Evolutionary conservation across 2,797 vertebrate species (phyloP).

Genomic region (Danio jaintianensis): DNA sequence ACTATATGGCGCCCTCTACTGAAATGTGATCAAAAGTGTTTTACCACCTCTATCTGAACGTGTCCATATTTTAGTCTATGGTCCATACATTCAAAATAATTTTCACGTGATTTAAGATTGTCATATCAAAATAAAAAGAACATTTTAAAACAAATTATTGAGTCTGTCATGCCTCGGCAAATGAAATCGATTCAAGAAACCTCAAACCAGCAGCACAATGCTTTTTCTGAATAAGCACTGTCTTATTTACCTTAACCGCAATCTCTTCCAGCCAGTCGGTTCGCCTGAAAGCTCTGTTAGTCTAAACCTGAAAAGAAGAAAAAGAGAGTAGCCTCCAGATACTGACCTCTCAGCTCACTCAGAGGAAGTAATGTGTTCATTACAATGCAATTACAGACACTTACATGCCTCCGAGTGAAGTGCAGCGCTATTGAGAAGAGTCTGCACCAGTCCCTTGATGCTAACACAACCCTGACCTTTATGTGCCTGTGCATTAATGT

Average conservation of each 20-base stretch:
- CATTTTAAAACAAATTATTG: neutral
- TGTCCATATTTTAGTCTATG: neutral
- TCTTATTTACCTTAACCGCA: slow-evolving; percentile 1
- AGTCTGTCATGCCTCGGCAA: neutral
- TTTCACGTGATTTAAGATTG: neutral
- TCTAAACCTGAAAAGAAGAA: slow-evolving; percentile 25
- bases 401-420: slow-evolving; percentile 74
- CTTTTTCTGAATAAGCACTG: neutral
- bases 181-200: neutral
- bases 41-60: slow-evolving; percentile 5
- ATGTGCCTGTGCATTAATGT: slow-evolving; percentile 34
- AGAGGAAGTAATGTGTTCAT: slow-evolving; percentile 80
- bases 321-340: slow-evolving; percentile 60
- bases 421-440: slow-evolving; percentile 60
- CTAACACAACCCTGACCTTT: slow-evolving; percentile 58
- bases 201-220: neutral
- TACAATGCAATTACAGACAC: slow-evolving; percentile 80
- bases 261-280: slow-evolving; percentile 1
- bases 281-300: slow-evolving; percentile 18
- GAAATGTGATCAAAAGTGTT: slow-evolving; percentile 10
- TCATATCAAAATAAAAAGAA: neutral
- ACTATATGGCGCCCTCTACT: slow-evolving; percentile 51
- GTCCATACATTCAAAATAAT: neutral
- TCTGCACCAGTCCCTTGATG: slow-evolving; percentile 63
- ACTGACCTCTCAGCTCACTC: slow-evolving; percentile 70